Conservation (phyloP, 2,113 vertebrate genomes). For the Chauna torquata region DNA sequence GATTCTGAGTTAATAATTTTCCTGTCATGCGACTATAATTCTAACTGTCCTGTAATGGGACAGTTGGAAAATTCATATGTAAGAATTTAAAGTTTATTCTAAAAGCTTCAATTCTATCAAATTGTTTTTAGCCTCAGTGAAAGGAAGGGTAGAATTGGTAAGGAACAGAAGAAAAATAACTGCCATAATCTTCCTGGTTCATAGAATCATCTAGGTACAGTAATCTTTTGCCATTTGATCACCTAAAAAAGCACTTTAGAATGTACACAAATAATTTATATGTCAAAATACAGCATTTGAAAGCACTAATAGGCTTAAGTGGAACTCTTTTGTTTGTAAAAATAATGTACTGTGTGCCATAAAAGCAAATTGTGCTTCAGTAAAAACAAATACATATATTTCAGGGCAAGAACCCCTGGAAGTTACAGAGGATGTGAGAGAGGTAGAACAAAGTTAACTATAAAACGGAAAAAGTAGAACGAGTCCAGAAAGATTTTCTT, state of each 20-base stretch:
- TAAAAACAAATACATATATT: neutral
- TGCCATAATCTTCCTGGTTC: conserved; percentile 18
- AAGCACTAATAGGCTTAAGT: neutral
- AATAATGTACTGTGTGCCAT: neutral
- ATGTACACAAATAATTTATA: conserved; percentile 23
- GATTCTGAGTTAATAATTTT: conserved; percentile 62
- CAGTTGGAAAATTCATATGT: conserved; percentile 37
- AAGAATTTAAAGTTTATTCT: conserved; percentile 55
- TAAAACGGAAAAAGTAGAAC: conserved; percentile 17
- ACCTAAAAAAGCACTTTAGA: neutral
- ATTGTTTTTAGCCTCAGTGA: conserved; percentile 32
- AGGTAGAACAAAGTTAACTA: neutral
- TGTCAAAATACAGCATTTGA: neutral
- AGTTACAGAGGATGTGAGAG: neutral
- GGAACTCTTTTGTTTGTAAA: conserved; percentile 39
- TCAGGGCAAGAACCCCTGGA: neutral
- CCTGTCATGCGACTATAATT: conserved; percentile 39
- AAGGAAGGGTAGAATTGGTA: neutral
- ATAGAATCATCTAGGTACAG: neutral
- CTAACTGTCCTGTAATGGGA: conserved; percentile 46
- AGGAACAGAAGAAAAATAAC: conserved; percentile 1
- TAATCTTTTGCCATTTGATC: neutral
- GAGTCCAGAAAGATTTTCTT: neutral
- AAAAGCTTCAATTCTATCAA: conserved; percentile 46
- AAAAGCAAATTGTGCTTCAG: conserved; percentile 1